Conservation (phyloP, 2,888 invertebrate species). For the Homarus gammarus region DNA sequence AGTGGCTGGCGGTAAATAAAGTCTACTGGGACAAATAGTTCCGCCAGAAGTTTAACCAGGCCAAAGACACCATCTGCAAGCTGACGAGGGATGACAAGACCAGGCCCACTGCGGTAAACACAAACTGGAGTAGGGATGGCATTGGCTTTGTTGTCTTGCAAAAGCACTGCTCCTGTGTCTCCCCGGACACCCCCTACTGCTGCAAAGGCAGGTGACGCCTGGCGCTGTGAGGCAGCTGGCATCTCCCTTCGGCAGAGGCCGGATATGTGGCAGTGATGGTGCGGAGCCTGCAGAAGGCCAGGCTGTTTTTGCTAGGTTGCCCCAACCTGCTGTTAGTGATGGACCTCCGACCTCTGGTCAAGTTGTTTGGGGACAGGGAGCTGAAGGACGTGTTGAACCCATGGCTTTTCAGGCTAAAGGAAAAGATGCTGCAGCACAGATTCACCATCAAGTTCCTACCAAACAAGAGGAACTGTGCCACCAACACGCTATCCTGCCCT, state of each 20-base stretch:
- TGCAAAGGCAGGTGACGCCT: conserved; percentile 20
- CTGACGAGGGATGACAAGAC: background rate
- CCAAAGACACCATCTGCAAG: too few relatives aligned
- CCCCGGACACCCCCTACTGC: conserved; percentile 8
- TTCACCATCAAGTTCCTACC: too few relatives aligned
- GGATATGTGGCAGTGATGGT: background rate
- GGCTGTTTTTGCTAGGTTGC: conserved; percentile 28
- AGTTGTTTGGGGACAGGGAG: conserved; percentile 1
- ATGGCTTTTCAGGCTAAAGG: conserved; percentile 21
- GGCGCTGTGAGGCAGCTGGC: conserved; percentile 26
- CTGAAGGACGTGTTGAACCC: conserved; percentile 26
- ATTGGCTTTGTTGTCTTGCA: conserved; percentile 1
- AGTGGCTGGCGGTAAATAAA: too few relatives aligned
- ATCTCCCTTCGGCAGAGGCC: background rate
- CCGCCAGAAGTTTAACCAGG: background rate
- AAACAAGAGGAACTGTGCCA: background rate
- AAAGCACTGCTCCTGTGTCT: conserved; percentile 17
- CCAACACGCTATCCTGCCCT: background rate
- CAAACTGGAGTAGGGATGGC: too few relatives aligned
- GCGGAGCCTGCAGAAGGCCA: conserved; percentile 1
- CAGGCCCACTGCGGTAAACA: too few relatives aligned
- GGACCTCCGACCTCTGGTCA: conserved; percentile 20
- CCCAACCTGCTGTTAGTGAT: conserved; percentile 6
- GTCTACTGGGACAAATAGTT: too few relatives aligned
- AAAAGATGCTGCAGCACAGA: background rate